Conservation (phyloP, 2,888 invertebrate species). For the Cephonodes hylas region DNA sequence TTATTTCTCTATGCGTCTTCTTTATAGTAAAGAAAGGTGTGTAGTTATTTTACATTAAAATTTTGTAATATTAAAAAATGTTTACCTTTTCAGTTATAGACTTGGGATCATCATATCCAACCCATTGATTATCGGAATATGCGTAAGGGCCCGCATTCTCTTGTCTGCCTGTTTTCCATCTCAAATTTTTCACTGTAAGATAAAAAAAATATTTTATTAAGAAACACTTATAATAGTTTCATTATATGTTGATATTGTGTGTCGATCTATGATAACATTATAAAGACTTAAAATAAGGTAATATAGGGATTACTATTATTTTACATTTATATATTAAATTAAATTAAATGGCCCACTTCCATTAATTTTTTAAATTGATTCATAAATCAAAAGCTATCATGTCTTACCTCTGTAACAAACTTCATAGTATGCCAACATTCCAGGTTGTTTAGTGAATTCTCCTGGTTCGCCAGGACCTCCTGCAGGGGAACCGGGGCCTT, state of each 20-base stretch:
- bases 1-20: too few species aligned
- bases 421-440: slow-evolving; percentile 94
- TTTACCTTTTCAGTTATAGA: slow-evolving; percentile 88
- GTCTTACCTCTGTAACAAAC: slow-evolving; percentile 84
- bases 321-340: too few species aligned
- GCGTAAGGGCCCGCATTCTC: slow-evolving; percentile 88
- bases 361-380: too few species aligned
- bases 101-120: slow-evolving; percentile 91
- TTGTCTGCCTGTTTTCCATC: slow-evolving; percentile 84
- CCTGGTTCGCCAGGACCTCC: slow-evolving; percentile 90
- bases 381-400: slow-evolving; percentile 3
- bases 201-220: too few species aligned
- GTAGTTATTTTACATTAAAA: background rate
- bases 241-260: too few species aligned
- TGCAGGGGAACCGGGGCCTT: slow-evolving; percentile 82
- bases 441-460: slow-evolving; percentile 91
- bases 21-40: too few species aligned
- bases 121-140: slow-evolving; percentile 91
- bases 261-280: too few species aligned
- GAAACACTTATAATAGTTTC: background rate
- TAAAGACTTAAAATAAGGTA: too few species aligned
- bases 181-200: slow-evolving; percentile 82
- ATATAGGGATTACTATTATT: too few species aligned
- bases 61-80: too few species aligned
- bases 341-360: too few species aligned